Conservation (phyloP, 2,797 vertebrate species). For the Mus minutoides region DNA sequence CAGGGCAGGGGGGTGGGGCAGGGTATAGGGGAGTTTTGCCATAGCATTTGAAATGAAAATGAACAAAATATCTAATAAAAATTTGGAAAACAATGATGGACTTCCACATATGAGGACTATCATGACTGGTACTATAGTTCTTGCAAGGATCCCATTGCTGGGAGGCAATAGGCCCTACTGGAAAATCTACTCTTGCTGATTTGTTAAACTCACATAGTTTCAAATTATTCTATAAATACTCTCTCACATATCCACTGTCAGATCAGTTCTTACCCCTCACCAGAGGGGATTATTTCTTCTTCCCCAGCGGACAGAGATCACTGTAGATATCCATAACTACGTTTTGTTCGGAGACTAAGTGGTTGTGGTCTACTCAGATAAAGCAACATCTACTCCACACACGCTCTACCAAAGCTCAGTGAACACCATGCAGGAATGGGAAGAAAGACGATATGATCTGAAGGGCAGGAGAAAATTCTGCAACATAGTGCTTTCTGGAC, state of each 20-base stretch:
- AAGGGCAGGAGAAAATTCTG: not conserved
- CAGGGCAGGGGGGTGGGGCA: no score
- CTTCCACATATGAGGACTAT: not conserved
- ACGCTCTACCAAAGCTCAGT: not conserved
- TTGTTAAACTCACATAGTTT: not conserved
- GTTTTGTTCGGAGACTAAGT: not conserved
- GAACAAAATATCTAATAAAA: no score
- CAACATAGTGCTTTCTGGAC: not conserved
- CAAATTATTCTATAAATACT: not conserved
- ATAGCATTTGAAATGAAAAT: no score
- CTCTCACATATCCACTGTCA: not conserved
- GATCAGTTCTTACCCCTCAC: not conserved
- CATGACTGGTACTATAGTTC: not conserved
- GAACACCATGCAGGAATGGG: not conserved
- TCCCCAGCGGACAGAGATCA: not conserved
- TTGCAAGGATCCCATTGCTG: not conserved
- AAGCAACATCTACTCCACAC: not conserved
- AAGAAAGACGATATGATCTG: not conserved
- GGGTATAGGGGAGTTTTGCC: no score
- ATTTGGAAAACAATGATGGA: no score
- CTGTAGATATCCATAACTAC: not conserved
- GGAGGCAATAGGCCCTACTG: not conserved
- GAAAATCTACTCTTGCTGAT: not conserved
- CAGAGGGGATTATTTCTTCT: not conserved
- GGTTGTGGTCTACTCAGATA: not conserved